A percentile compares a stretch with the other conserved stretches of the same genome.
Evolutionary conservation across 2,888 invertebrate species (phyloP).

Genomic region (Archips crataeganus): DNA sequence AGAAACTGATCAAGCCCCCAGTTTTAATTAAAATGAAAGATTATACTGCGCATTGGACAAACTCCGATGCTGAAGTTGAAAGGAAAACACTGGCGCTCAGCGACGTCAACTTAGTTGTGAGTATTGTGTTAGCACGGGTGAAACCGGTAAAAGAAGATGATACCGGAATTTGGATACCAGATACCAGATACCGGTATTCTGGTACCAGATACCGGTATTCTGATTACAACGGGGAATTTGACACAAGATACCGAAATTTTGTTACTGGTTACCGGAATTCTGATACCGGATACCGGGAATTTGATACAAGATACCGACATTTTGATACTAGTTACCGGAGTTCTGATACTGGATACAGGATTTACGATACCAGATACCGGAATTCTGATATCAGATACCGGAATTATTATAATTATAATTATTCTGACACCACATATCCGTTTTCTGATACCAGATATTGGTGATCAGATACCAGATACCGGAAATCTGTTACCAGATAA

Average conservation of each 20-base stretch:
- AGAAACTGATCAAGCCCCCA: conserved; percentile 59
- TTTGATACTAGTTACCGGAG: too few relatives aligned
- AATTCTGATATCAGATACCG: too few relatives aligned
- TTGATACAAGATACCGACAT: too few relatives aligned
- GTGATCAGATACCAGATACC: too few relatives aligned
- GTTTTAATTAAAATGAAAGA: conserved; percentile 69
- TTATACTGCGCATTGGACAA: conserved; percentile 79
- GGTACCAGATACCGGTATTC: conserved; percentile 3
- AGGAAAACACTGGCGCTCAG: conserved; percentile 69
- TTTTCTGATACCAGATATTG: too few relatives aligned
- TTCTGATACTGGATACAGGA: neutral
- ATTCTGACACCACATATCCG: too few relatives aligned
- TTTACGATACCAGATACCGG: too few relatives aligned
- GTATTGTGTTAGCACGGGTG: conserved; percentile 33
- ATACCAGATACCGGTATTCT: neutral
- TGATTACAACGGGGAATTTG: too few relatives aligned
- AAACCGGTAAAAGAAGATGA: too few relatives aligned
- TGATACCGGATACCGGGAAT: neutral
- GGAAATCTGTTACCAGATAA: too few relatives aligned
- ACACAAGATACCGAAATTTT: too few relatives aligned
- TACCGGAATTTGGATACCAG: neutral
- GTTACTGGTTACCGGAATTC: neutral
- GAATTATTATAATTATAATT: too few relatives aligned
- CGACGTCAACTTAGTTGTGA: conserved; percentile 77
- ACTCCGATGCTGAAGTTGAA: conserved; percentile 64